Evolutionary conservation across 2,113 vertebrate species (phyloP), one percentile per base, ranked within the genome.

Genomic region (Myocastor coypus): DNA sequence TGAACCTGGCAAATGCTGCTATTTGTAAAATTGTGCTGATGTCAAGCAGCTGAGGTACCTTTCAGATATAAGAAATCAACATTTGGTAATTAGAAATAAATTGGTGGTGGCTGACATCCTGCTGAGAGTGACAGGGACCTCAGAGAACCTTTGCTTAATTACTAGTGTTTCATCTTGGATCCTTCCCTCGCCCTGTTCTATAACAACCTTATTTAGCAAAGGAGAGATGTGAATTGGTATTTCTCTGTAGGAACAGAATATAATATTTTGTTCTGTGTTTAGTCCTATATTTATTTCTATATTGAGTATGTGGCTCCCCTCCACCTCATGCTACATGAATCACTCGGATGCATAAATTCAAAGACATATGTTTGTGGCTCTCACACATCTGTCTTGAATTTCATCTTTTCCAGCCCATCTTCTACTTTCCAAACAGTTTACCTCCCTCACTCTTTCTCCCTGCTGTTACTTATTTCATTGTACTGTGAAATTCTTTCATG

Each of bases 381-480:
- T 93, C 92, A 94, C 93, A 97, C 97, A 98, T 98, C 97, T 98
- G 97, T 98, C 97, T 97, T 97, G 89, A 98, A 98, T 98, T 97
- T 98, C 93, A 61, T 97, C 95, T 97, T 96, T 97, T 97, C 96
- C 87, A 96, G 89, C 86, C 96, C 73, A 95, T 97, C 94, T 97
- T 97, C 96, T 97, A 57, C 96, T 98, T 97, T 97, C 96, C 96
- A 97, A 98, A 97, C 96, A 97, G 93, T 97, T 95, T 94, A 96
- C 96, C 94, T 97, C 97, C 96, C 95, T 85, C 95, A 40, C 80
- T 64, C 69, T 68, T 57, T 93, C 84, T 94, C 91, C 94, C 97
- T 80, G 94, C 96, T 97, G 94, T 96, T 97, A 90, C 91, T 97
- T 96, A 96, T 97, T 98, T 97, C 94, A 87, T 30, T 97, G 94